Evolutionary conservation across 2,797 vertebrate genomes (phyloP).

Genomic region (Australoheros facetus): DNA sequence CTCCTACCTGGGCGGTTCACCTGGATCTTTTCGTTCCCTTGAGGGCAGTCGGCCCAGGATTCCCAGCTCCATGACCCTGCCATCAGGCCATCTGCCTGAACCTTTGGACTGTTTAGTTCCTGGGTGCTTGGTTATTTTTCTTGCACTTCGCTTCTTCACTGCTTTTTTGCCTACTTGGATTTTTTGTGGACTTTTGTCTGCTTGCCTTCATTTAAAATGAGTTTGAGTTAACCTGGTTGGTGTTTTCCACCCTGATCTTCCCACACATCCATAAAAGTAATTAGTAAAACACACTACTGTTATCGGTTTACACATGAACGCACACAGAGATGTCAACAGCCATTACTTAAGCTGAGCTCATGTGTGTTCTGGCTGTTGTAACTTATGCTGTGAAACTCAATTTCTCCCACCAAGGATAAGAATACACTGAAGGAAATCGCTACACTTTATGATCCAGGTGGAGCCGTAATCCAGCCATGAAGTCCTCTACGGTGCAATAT

Average conservation of each 20-base stretch:
- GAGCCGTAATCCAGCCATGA: conserved; percentile 59
- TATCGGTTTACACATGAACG: conserved; percentile 23
- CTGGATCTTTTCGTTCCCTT: not conserved
- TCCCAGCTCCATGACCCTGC: not conserved
- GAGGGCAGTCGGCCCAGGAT: not conserved
- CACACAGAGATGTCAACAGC: conserved; percentile 62
- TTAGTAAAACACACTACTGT: conserved; percentile 8
- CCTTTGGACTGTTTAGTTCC: not conserved
- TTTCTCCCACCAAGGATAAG: conserved; percentile 54
- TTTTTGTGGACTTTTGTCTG: not conserved
- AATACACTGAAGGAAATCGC: conserved; percentile 58
- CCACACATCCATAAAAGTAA: not conserved
- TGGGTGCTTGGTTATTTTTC: not conserved
- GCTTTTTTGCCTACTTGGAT: not conserved
- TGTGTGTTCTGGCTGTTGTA: conserved; percentile 49
- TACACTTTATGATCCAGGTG: conserved; percentile 62
- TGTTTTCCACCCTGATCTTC: conserved; percentile 1
- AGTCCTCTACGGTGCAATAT: conserved; percentile 66
- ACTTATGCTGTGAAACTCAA: conserved; percentile 68
- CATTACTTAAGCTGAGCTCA: conserved; percentile 44
- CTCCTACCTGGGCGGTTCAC: not conserved
- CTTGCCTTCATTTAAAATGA: not conserved
- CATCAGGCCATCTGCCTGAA: not conserved
- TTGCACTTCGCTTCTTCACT: not conserved
- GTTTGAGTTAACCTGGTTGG: not conserved